Evolutionary conservation across 2,113 vertebrate genomes (phyloP).

Genomic region (Ctenodactylus gundi): DNA sequence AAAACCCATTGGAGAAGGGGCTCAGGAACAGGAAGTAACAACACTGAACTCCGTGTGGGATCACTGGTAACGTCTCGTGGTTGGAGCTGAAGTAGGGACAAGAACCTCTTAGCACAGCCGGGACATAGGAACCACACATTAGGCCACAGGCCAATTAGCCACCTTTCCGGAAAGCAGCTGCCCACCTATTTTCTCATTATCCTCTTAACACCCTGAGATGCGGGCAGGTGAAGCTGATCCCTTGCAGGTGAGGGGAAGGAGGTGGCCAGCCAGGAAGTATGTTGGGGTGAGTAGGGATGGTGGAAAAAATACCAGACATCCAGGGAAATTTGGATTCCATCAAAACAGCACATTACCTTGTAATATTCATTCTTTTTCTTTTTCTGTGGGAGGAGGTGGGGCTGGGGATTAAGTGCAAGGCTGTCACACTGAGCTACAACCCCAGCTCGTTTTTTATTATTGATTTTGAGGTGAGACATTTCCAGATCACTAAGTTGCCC

Average conservation of each 20-base stretch:
- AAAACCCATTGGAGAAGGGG: neutral
- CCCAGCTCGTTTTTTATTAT: too few species aligned
- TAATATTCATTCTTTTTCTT: neutral
- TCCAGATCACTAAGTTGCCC: too few species aligned
- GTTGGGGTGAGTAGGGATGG: fast-evolving
- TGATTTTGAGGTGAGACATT: too few species aligned
- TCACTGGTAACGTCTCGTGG: neutral
- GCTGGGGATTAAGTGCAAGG: too few species aligned
- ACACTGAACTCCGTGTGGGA: fast-evolving
- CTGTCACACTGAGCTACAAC: too few species aligned
- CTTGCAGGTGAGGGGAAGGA: neutral
- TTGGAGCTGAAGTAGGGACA: neutral
- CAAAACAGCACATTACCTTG: neutral
- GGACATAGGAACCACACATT: neutral
- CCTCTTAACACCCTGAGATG: neutral
- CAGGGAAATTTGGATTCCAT: neutral
- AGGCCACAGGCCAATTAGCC: neutral
- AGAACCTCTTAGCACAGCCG: neutral
- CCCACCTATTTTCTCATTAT: neutral
- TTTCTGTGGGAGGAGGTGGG: too few species aligned
- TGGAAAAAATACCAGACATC: neutral
- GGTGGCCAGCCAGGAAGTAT: fast-evolving
- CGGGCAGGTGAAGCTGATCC: neutral
- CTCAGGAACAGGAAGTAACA: neutral
- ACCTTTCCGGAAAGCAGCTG: neutral